Conservation (phyloP, 2,113 vertebrate species). For the Ursus arctos region DNA sequence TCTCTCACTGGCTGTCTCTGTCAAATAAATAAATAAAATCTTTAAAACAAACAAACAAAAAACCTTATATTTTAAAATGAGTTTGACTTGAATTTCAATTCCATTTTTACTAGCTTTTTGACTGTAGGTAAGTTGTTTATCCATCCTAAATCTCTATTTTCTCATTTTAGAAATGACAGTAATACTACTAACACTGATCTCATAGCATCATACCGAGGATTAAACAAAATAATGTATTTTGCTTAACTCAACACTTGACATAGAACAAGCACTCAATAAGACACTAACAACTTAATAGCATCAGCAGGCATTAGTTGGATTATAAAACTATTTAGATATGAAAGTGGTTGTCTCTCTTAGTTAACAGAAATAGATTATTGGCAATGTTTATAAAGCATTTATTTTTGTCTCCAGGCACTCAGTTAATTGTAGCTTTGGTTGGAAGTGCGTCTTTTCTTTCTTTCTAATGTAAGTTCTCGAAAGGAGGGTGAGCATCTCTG, state of each 20-base stretch:
- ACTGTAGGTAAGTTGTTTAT: not conserved
- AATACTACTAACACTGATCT: not conserved
- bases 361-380: conserved; percentile 6
- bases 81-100: not conserved
- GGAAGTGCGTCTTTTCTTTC: not conserved
- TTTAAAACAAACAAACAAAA: not conserved
- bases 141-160: conserved; percentile 2
- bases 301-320: not conserved
- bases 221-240: conserved; percentile 21
- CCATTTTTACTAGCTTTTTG: not conserved
- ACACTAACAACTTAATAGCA: not conserved
- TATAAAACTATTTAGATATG: conserved; percentile 33
- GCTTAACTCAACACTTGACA: conserved; percentile 4
- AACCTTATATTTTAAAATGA: not conserved
- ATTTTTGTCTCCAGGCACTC: not conserved
- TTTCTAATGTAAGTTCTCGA: not conserved
- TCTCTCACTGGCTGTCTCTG: no score
- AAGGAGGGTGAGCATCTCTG: not conserved
- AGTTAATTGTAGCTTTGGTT: not conserved
- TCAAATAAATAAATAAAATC: no score
- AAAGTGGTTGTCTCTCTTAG: not conserved
- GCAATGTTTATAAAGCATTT: not conserved
- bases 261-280: not conserved
- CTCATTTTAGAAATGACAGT: conserved; percentile 37
- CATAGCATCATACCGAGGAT: not conserved